These are phyloP conservation scores for Amblyornis subalaris DNA, from an alignment of 2,113 vertebrate genomes.

Conservation along the genomic window DNA sequence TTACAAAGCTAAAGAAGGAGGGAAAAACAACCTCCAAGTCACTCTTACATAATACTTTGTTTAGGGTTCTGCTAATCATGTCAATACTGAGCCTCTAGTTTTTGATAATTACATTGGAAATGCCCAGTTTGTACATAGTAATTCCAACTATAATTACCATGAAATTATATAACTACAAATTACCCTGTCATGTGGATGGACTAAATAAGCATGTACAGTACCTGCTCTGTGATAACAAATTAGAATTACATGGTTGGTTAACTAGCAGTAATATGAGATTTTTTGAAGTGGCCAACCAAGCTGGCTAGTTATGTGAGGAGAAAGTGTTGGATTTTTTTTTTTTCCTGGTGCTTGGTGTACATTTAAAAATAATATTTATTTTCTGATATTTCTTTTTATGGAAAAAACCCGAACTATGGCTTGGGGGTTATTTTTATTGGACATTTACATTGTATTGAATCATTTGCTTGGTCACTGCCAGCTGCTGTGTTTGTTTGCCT, in stretches of 20 bases:
- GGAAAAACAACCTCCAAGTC: not conserved
- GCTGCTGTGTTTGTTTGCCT: not conserved
- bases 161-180: constrained; percentile 72
- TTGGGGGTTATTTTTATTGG: not conserved
- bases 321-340: not conserved
- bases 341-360: not conserved
- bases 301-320: not conserved
- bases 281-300: constrained; percentile 19
- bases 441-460: not conserved
- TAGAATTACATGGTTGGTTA: constrained; percentile 55
- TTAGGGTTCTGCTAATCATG: constrained; percentile 16
- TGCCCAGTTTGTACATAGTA: constrained; percentile 51
- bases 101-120: constrained; percentile 59
- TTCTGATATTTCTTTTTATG: not conserved
- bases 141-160: constrained; percentile 64
- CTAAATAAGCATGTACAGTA: constrained; percentile 65
- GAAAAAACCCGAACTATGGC: not conserved
- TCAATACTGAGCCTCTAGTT: constrained; percentile 32
- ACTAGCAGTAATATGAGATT: constrained; percentile 54
- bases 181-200: constrained; percentile 57
- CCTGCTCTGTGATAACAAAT: constrained; percentile 61
- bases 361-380: not conserved
- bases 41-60: constrained; percentile 42
- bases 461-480: not conserved
- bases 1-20: not conserved